Evolutionary conservation across 2,888 invertebrate genomes (phyloP).

Genomic region (Coenonympha arcania): DNA sequence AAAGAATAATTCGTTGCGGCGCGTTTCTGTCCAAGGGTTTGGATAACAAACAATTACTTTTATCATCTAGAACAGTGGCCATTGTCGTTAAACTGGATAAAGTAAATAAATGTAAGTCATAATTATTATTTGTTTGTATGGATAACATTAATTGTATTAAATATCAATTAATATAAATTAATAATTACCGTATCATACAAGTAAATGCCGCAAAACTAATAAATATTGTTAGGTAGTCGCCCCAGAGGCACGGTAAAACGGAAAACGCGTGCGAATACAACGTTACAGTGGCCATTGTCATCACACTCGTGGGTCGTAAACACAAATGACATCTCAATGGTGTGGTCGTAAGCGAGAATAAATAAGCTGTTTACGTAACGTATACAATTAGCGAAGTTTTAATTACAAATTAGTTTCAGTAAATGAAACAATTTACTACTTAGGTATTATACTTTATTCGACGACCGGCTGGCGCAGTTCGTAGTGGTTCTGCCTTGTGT

Average conservation of each 20-base stretch:
- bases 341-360: constrained; percentile 3
- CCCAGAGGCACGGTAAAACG: neutral
- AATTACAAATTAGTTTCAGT: neutral
- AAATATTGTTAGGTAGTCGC: neutral
- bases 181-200: neutral
- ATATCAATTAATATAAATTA: neutral
- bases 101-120: too few relatives aligned
- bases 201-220: neutral
- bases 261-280: neutral
- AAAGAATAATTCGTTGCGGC: neutral
- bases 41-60: neutral
- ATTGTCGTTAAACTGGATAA: too few relatives aligned
- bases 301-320: neutral
- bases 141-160: too few relatives aligned
- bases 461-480: too few relatives aligned
- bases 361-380: constrained; percentile 2
- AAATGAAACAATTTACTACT: neutral
- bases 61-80: too few relatives aligned
- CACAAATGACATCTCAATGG: constrained; percentile 5
- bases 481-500: too few relatives aligned
- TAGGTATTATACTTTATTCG: too few relatives aligned
- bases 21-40: neutral
- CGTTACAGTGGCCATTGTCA: constrained; percentile 9
- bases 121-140: too few relatives aligned
- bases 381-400: neutral